Evolutionary conservation across 2,113 vertebrate genomes (phyloP).

Genomic region (Oceanites oceanicus): DNA sequence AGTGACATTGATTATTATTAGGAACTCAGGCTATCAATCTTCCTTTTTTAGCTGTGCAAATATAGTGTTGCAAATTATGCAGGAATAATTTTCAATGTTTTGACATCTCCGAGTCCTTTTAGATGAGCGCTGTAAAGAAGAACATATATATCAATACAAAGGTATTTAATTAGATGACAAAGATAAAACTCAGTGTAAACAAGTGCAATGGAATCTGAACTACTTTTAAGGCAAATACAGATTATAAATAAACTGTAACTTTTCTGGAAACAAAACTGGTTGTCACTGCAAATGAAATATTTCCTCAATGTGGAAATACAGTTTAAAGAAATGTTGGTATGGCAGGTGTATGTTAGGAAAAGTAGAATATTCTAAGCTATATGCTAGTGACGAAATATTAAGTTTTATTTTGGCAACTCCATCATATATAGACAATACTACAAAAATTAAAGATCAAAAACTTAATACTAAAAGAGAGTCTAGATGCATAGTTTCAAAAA

Average conservation of each 20-base stretch:
- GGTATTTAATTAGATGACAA: neutral
- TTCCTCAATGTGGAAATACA: neutral
- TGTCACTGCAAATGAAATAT: neutral
- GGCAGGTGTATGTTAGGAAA: neutral
- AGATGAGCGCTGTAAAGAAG: neutral
- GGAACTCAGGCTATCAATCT: neutral
- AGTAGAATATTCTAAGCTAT: neutral
- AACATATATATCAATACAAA: neutral
- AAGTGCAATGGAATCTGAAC: neutral
- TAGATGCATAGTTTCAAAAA: neutral
- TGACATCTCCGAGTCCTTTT: neutral
- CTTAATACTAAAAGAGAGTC: neutral
- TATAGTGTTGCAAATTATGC: constrained; percentile 8
- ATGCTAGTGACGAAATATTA: neutral
- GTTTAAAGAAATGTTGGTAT: neutral
- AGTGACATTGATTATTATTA: neutral
- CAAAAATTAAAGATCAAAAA: neutral
- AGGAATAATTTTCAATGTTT: constrained; percentile 4
- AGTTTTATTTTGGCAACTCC: neutral
- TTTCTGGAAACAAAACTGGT: neutral
- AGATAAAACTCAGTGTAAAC: neutral
- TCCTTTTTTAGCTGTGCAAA: neutral
- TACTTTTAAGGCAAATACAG: neutral
- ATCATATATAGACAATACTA: neutral
- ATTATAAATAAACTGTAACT: neutral